phyloP scores from a whole-genome alignment of 2,888 invertebrate genomes.

The Euphydryas editha region DNA sequence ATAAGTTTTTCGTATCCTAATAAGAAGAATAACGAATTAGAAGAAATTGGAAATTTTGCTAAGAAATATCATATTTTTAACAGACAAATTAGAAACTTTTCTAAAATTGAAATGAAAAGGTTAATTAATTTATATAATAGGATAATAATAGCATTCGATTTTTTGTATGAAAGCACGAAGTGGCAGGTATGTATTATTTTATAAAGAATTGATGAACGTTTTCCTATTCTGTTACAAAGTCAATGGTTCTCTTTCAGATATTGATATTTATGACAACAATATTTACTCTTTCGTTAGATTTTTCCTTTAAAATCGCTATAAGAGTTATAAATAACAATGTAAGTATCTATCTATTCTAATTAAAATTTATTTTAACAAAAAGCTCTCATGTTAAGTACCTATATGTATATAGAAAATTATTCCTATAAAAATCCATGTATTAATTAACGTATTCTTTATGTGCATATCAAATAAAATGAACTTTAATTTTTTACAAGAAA shows the following conservation, averaged over 20 bases:
- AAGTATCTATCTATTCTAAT: conserved; percentile 39
- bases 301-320: conserved; percentile 53
- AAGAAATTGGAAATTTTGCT: background rate
- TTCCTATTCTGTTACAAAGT: background rate
- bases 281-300: conserved; percentile 54
- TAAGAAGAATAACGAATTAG: background rate
- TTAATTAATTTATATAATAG: conserved; percentile 40
- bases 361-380: too few species aligned
- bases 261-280: conserved; percentile 55
- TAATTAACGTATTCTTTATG: too few species aligned
- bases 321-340: conserved; percentile 54
- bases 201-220: background rate
- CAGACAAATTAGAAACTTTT: conserved; percentile 7
- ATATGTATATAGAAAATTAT: too few species aligned
- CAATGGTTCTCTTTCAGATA: conserved; percentile 53
- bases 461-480: too few species aligned
- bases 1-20: conserved; percentile 30
- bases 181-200: conserved; percentile 41
- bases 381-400: too few species aligned
- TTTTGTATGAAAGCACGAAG: conserved; percentile 41
- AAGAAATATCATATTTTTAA: background rate
- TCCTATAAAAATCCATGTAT: too few species aligned
- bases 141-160: conserved; percentile 40
- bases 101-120: conserved; percentile 27
- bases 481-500: too few species aligned